Percentiles rank a stretch among this genome's conserved stretches.
phyloP scores from a whole-genome alignment of 2,888 invertebrate genomes.

The Oscheius sp. region DNA sequence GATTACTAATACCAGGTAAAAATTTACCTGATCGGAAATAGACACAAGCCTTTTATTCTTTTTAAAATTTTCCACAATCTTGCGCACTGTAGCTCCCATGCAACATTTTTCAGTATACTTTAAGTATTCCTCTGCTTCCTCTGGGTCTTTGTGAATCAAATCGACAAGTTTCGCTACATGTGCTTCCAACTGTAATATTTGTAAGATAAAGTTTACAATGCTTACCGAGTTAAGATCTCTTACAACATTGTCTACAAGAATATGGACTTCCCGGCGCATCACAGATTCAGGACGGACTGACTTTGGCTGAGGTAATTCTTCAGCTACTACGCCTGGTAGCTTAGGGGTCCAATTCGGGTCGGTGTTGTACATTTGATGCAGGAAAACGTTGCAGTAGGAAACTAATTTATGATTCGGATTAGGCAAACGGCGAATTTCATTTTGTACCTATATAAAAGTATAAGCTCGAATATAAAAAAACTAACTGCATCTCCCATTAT shows the following conservation, averaged over 20 bases:
- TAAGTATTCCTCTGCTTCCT: neutral
- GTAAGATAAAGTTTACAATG: neutral
- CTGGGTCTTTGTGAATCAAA: conserved; percentile 5
- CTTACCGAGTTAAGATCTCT: conserved; percentile 40
- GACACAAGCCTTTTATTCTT: neutral
- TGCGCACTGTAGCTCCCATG: neutral
- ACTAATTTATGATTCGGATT: conserved; percentile 47
- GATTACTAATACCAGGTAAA: neutral
- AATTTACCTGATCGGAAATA: conserved; percentile 18
- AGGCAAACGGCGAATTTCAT: conserved; percentile 46
- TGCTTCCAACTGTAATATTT: neutral
- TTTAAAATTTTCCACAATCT: conserved; percentile 1
- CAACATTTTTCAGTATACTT: conserved; percentile 10
- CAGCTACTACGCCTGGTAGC: conserved; percentile 36
- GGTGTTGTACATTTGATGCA: conserved; percentile 43
- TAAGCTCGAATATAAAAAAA: neutral
- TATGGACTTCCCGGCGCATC: conserved; percentile 42
- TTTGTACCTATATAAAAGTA: conserved; percentile 32
- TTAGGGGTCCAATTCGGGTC: conserved; percentile 31
- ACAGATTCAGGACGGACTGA: conserved; percentile 39
- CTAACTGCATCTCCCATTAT: conserved; percentile 33
- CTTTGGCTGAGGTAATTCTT: conserved; percentile 33
- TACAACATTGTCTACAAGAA: conserved; percentile 48
- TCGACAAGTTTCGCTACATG: conserved; percentile 8
- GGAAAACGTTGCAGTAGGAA: conserved; percentile 44